These are phyloP conservation scores for Pammene fasciana DNA, from an alignment of 2,888 invertebrate genomes.

Conservation along the genomic window DNA sequence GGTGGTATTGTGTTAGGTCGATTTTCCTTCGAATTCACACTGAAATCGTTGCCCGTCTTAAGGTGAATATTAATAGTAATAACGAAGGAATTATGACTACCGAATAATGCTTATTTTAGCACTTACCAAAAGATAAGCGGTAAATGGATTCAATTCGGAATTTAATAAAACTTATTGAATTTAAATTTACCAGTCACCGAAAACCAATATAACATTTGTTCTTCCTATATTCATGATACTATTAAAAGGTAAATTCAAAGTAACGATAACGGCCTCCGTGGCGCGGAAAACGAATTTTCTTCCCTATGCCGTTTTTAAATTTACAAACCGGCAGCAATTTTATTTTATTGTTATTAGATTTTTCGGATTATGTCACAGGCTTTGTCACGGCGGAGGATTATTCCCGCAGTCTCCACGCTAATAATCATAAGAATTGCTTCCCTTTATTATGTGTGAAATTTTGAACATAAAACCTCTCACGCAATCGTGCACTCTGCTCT, in stretches of 20 bases:
- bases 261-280: conserved; percentile 80
- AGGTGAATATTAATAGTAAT: conserved; percentile 81
- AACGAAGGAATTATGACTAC: conserved; percentile 75
- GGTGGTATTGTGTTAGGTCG: conserved; percentile 64
- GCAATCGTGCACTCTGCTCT: conserved; percentile 49
- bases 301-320: conserved; percentile 78
- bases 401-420: conserved; percentile 80
- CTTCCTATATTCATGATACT: conserved; percentile 58
- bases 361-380: conserved; percentile 82
- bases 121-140: conserved; percentile 56
- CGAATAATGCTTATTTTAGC: conserved; percentile 75
- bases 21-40: conserved; percentile 60
- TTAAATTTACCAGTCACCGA: conserved; percentile 17
- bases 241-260: conserved; percentile 75
- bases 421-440: conserved; percentile 83
- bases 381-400: conserved; percentile 79
- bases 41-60: conserved; percentile 64
- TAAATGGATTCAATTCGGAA: conserved; percentile 40
- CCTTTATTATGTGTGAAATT: conserved; percentile 83
- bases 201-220: conserved; percentile 53
- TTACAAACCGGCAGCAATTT: conserved; percentile 82
- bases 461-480: conserved; percentile 70
- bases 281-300: conserved; percentile 78
- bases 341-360: conserved; percentile 84
- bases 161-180: conserved; percentile 19